Evolutionary conservation across 2,113 vertebrate species (phyloP).

Genomic region (Corvus cornix): DNA sequence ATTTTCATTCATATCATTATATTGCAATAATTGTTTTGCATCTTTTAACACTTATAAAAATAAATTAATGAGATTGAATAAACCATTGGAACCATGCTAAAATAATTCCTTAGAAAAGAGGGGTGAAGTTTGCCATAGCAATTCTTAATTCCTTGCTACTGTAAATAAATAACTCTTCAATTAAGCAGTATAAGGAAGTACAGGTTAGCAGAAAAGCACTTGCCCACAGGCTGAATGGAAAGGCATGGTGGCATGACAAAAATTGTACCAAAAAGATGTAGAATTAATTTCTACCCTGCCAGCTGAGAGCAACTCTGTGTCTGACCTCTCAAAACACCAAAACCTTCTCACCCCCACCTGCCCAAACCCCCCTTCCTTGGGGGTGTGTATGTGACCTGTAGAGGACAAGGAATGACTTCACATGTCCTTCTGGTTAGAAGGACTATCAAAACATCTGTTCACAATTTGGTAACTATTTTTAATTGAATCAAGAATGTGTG

Average conservation of each 20-base stretch:
- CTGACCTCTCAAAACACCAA: not conserved
- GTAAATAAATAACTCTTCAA: conserved; percentile 73
- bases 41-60: conserved; percentile 66
- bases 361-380: not conserved
- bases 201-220: conserved; percentile 5
- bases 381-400: not conserved
- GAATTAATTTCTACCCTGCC: not conserved
- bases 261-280: not conserved
- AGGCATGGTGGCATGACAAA: not conserved
- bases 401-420: not conserved
- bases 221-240: not conserved
- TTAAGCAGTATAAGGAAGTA: conserved; percentile 47
- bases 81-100: conserved; percentile 37
- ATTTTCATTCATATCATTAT: conserved; percentile 65
- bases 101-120: conserved; percentile 59
- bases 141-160: conserved; percentile 27
- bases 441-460: not conserved
- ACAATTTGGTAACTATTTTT: not conserved
- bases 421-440: not conserved
- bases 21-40: conserved; percentile 53
- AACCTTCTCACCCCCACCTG: not conserved
- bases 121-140: not conserved
- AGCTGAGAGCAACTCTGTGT: not conserved
- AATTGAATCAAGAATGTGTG: not conserved
- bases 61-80: conserved; percentile 72